These are phyloP conservation scores for Torymus texanus DNA, from an alignment of 2,888 invertebrate species.

Conservation along the genomic window DNA sequence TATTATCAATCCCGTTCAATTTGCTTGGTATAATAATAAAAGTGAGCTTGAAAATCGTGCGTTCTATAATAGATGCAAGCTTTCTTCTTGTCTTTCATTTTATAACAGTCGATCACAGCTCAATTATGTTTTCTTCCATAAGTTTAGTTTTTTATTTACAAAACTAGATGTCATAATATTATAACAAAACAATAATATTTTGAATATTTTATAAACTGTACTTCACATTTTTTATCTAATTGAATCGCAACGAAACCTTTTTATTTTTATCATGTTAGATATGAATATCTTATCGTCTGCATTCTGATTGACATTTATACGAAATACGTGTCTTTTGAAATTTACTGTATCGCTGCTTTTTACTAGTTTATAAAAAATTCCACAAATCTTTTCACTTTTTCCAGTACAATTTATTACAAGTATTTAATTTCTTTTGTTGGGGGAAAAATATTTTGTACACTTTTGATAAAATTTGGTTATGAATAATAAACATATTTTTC, in stretches of 20 bases:
- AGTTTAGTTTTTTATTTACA: constrained; percentile 44
- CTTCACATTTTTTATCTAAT: not conserved
- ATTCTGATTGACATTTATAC: constrained; percentile 23
- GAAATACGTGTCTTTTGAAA: not conserved
- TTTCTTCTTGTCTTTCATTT: constrained; percentile 36
- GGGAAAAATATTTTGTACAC: no score
- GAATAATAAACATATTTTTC: not conserved
- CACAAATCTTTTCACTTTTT: no score
- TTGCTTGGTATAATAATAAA: not conserved
- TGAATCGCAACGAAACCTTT: not conserved
- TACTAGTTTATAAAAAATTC: no score
- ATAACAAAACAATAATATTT: not conserved
- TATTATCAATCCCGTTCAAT: constrained; percentile 1
- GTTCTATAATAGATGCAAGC: not conserved
- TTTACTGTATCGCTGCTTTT: no score
- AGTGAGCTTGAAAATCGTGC: constrained; percentile 26
- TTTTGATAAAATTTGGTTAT: no score
- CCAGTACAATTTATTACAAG: no score
- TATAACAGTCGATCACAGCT: constrained; percentile 69
- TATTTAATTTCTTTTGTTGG: not conserved
- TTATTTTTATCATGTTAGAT: constrained; percentile 12
- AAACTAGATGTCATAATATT: not conserved
- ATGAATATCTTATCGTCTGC: constrained; percentile 19
- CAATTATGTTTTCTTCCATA: constrained; percentile 67
- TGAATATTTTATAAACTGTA: not conserved